Base-by-base conservation (phyloP, 2,113 vertebrate genomes). In the Porphyrio hochstetteri region DNA sequence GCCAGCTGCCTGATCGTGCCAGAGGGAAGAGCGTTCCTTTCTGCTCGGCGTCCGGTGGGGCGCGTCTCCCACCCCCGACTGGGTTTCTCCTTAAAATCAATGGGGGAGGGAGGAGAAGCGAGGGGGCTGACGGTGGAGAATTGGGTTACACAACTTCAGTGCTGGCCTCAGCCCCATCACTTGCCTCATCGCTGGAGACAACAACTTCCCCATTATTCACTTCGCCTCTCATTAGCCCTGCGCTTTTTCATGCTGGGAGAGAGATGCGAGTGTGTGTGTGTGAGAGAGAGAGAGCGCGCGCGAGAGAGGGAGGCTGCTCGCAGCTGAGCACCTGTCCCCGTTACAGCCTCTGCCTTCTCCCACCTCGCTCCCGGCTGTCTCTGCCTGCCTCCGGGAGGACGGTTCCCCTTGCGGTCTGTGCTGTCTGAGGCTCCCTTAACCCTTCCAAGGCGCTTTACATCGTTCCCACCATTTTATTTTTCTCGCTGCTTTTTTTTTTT, bases 91-190 rank as follows among this genome's bases (percentile, higher is more conserved):
- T 93, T 72, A 91, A 92, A 84, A 93, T 72, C 74, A 79, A 1
- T 67, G 82, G 28, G 48, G 31, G 53, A 79, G 68, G 92, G 95
- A 89, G 85, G 53, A 84, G 65, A 90, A 90, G 87, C 15, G 81
- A 82, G 70, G 77, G 44, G 89, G 86, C 57, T 82, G 92, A 90
- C 64, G 53, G 59, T 53, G 77, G 77, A 88, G 71, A 96, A 95
- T 71, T 87, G 83, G 91, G 82, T 97, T 95, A 94, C 77, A 96
- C 94, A 96, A 96, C 96, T 97, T 97, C 70, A 74, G 55, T 21
- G 75, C 78, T 95, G 96, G 91, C 96, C 87, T 92, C 81, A 86
- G 88, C 93, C 86, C 92, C 92, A 82, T 69, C 92, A 90, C 76
- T 95, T 82, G 89, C 91, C 87, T 97, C 89, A 77, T 77, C 63